Base-by-base conservation (phyloP, 1,140 invertebrate species). In the Coboldia fuscipes region DNA sequence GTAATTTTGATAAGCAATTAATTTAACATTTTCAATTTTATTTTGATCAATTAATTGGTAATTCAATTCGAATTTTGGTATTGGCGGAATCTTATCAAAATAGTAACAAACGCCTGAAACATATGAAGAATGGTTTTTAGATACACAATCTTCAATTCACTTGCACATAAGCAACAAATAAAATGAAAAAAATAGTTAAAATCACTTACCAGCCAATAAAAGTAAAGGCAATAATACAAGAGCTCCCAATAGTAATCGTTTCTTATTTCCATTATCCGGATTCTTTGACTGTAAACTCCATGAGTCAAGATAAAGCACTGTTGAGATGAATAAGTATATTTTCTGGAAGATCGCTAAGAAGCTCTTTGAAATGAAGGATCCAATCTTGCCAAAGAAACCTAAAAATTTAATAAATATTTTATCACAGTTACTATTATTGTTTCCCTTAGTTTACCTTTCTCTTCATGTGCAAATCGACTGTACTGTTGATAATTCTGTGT, bases 201-300 rank as follows among this genome's bases (percentile, higher is more conserved):
- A 13, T 4, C 10, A 57, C 60, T 61, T 47, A 63, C 61, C 60
- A 39, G 46, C 50, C 34, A 63, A 41, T 34, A 63, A 23, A 20
- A 63, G 39, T 28, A 63, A 41, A 3, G 60, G 60, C 34, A 63
- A 20, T 24, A 62, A 23, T 27, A 59, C 44, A n/a, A 63, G 42
- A n/a, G 53, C 22, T 2, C 51, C 23, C n/a, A 54, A 35, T 5
- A 55, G 37, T 35, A 54, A 51, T 35, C 54, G 46, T 36, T 56
- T 56, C 32, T 48, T 50, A 3, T 44, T 40, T 22, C 46, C 45
- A 35, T 45, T 46, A 12, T 50, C 44, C 14, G 44, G 37, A 31
- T 41, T 43, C 6, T 39, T 41, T 13, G 50, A 54, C 31, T 43
- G 45, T 30, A 64, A 35, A 33, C 62, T 30, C 54, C 56, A 62